Conservation (phyloP, 2,888 invertebrate genomes). For the Antitype chi region DNA sequence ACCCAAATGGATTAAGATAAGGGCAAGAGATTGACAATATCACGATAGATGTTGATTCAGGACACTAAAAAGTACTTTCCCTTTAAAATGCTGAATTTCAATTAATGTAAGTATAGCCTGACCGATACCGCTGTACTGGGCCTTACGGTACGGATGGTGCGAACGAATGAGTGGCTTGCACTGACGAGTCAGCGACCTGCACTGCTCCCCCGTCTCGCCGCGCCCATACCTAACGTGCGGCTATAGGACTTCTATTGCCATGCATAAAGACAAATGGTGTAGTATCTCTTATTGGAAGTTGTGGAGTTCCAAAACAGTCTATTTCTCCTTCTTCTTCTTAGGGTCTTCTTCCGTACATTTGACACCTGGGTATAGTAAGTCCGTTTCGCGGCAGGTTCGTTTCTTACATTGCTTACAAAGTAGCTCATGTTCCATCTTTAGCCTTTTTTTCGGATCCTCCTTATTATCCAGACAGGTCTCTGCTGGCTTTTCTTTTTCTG, state of each 20-base stretch:
- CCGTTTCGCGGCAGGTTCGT: neutral
- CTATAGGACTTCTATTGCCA: neutral
- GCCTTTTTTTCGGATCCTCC: neutral
- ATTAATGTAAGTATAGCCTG: neutral
- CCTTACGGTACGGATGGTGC: no score
- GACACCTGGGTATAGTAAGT: no score
- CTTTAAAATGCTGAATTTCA: neutral
- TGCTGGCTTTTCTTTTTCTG: no score
- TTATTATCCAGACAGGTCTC: neutral
- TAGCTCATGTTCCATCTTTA: neutral
- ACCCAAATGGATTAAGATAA: no score
- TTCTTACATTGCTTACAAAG: neutral
- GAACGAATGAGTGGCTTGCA: no score
- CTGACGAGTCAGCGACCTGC: no score
- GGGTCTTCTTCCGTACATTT: neutral
- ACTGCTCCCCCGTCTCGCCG: no score
- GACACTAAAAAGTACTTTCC: neutral
- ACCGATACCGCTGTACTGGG: no score
- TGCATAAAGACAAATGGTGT: neutral
- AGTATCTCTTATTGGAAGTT: neutral
- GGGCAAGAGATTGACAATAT: neutral
- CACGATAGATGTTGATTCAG: neutral
- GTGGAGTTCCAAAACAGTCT: no score
- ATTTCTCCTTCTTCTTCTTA: neutral
- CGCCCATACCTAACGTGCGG: no score